Base-by-base conservation (phyloP, 2,888 invertebrate species). In the Monopis laevigella region DNA sequence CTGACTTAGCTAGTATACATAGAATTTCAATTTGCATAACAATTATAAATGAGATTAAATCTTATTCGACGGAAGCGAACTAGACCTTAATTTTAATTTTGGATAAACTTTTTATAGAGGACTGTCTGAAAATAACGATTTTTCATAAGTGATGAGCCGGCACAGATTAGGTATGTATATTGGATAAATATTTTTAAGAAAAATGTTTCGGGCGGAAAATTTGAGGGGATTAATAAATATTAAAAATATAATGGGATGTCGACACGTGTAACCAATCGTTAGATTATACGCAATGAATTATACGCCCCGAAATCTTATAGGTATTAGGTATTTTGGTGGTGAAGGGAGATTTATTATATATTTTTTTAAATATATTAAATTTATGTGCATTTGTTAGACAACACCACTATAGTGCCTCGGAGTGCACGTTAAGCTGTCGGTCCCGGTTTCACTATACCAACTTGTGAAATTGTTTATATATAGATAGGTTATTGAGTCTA, bases 71-170 rank as follows among this genome's bases (percentile, higher is more conserved):
- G 65, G 59, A 57, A 67, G 60, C 60, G 65, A 59, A 67, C 65
- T 71, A 77, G 73, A 73, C 73, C 74, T 78, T 75, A 77, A 77
- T 80, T 78, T 80, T 78, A 80, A 80, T 80, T 78, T 73, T 59
- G 62, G 74, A 77, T 74, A 68, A 74, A 71, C 66, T 80, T 80
- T 80, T 78, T 78, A 75, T 75, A 74, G 74, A 70, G 62, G 61
- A 66, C 60, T 72, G 56, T 66, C 56, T 63, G 64, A 61, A 62
- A 64, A 73, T 70, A 74, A 66, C 75, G 61, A 75, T 80, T 73
- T 77, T 78, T 80, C 74, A 80, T 80, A 75, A 77, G 55, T 73
- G 65, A 80, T 75, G 75, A 73, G 69, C 68, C 78, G 74, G 77
- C 68, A 69, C 77, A 65, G 72, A 78, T 78, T 77, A n/a, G n/a